Evolutionary conservation across 2,797 vertebrate genomes (phyloP).

Genomic region (Loris lydekkerianus): DNA sequence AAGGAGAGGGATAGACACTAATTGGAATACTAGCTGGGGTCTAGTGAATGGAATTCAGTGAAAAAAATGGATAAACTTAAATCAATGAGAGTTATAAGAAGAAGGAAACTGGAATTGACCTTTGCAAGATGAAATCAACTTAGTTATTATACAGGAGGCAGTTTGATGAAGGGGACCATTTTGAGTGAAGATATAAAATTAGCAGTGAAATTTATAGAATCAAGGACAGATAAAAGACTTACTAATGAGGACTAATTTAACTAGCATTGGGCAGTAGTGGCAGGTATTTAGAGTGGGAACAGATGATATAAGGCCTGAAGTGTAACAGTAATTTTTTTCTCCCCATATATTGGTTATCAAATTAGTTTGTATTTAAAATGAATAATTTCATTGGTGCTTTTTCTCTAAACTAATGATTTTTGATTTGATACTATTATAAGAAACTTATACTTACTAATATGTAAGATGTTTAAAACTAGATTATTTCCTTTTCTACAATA

Average conservation of each 20-base stretch:
- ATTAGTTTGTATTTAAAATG: neutral
- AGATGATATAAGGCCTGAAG: neutral
- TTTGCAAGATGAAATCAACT: slow-evolving; percentile 15
- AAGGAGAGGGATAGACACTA: neutral
- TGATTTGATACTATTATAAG: neutral
- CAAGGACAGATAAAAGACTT: neutral
- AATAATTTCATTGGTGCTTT: neutral
- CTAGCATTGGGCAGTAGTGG: neutral
- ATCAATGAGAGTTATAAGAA: slow-evolving; percentile 20
- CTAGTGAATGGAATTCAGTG: neutral
- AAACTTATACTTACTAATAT: neutral
- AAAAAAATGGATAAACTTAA: slow-evolving; percentile 4
- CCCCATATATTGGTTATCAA: neutral
- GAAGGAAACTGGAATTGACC: slow-evolving; percentile 9
- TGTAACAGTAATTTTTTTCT: neutral
- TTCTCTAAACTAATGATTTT: neutral
- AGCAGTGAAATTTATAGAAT: neutral
- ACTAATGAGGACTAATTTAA: neutral
- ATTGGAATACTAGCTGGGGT: neutral
- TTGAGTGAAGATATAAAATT: neutral
- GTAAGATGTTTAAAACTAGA: neutral
- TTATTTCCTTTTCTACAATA: neutral
- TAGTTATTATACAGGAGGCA: neutral
- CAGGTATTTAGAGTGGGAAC: neutral
- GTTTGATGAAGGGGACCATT: neutral